phyloP scores from a whole-genome alignment of 1,140 invertebrate species.

The Pseudoatta argentina region DNA sequence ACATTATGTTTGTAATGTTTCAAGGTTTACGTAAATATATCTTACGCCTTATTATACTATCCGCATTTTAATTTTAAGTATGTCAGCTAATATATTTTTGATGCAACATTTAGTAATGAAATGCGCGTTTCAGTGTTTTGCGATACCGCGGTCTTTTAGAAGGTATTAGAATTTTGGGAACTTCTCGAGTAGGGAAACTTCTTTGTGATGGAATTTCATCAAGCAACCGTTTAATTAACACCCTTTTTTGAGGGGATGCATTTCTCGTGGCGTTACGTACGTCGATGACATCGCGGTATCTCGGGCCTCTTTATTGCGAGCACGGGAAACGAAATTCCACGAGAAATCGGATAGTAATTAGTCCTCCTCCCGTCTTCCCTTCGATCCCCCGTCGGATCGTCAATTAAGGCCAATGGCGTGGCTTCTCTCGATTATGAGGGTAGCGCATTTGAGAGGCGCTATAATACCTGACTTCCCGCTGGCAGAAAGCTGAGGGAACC shows the following conservation, averaged over 20 bases:
- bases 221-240: conserved; percentile 52
- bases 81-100: background rate
- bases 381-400: conserved; percentile 19
- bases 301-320: conserved; percentile 47
- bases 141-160: background rate
- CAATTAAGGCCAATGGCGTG: conserved; percentile 66
- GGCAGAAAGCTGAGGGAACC: background rate
- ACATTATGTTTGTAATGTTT: background rate
- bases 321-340: conserved; percentile 53
- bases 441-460: conserved; percentile 21
- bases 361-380: conserved; percentile 29
- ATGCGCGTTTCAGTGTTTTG: background rate
- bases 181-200: background rate
- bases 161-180: conserved; percentile 2
- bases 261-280: conserved; percentile 1
- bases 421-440: conserved; percentile 62
- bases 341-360: conserved; percentile 68
- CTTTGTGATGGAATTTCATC: conserved; percentile 28
- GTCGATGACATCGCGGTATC: conserved; percentile 54
- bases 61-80: background rate
- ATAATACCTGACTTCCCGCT: conserved; percentile 22
- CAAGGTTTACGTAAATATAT: too few relatives aligned
- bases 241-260: conserved; percentile 10
- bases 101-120: background rate
- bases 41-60: background rate